Evolutionary conservation across 1,140 invertebrate species (phyloP).

Genomic region (Apis mellifera): Amel_HAv3.1 CM009945.2:7465001-7465500

Average conservation of each 20-base stretch:
- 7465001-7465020: not conserved
- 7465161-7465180: not conserved
- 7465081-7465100: not conserved
- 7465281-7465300: conserved; percentile 9
- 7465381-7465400: not conserved
- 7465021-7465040: not conserved
- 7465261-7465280: conserved; percentile 33
- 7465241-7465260: conserved; percentile 4
- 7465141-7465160: not conserved
- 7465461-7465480: conserved; percentile 29
- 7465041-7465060: not conserved
- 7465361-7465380: conserved; percentile 62
- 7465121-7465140: not conserved
- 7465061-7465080: not conserved
- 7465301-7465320: conserved; percentile 19
- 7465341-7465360: conserved; percentile 47
- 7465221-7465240: not conserved
- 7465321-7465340: conserved; percentile 32
- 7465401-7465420: not conserved
- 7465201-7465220: not conserved
- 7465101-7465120: not conserved
- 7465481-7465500: conserved; percentile 8
- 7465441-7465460: conserved; percentile 10
- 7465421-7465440: not conserved
- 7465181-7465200: not conserved